phyloP scores from a whole-genome alignment of 30 jellyfish, hydroid and myxozoan species.

The Aurelia aurita region DNA sequence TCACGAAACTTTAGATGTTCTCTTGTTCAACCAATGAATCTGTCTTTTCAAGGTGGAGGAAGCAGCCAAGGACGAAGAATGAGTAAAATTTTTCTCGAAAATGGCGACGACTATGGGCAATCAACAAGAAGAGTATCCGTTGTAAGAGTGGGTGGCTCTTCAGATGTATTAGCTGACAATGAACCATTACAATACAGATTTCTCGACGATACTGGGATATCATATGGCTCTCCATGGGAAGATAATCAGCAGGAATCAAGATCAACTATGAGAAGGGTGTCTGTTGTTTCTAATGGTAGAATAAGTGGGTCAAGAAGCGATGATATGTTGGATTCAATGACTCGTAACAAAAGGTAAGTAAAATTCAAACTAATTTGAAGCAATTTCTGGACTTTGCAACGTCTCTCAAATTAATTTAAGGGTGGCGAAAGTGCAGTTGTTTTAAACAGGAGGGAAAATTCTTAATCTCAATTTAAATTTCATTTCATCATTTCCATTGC shows the following conservation, averaged over 20 bases:
- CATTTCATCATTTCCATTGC: too few relatives aligned
- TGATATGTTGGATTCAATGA: too few relatives aligned
- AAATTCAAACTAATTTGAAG: too few relatives aligned
- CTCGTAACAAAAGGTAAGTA: too few relatives aligned
- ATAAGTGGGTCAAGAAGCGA: neutral
- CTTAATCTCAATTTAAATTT: too few relatives aligned
- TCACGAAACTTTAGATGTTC: neutral
- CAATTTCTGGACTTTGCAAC: too few relatives aligned
- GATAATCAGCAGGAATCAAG: neutral
- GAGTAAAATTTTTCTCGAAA: conserved; percentile 10
- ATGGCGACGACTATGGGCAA: neutral
- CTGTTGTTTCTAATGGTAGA: neutral
- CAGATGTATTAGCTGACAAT: conserved; percentile 1
- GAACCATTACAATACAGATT: conserved; percentile 32
- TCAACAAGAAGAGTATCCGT: conserved; percentile 21
- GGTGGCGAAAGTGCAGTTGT: too few relatives aligned
- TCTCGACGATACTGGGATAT: neutral
- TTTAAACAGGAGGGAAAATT: too few relatives aligned
- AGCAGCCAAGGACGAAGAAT: conserved; percentile 21
- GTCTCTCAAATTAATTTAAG: too few relatives aligned
- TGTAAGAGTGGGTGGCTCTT: conserved; percentile 1
- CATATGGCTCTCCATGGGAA: neutral
- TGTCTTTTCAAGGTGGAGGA: neutral
- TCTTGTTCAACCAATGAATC: neutral
- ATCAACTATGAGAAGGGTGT: conserved; percentile 7